Evolutionary conservation across 2,797 vertebrate species (phyloP).

Genomic region (Enteromius thamalakanensis): DNA sequence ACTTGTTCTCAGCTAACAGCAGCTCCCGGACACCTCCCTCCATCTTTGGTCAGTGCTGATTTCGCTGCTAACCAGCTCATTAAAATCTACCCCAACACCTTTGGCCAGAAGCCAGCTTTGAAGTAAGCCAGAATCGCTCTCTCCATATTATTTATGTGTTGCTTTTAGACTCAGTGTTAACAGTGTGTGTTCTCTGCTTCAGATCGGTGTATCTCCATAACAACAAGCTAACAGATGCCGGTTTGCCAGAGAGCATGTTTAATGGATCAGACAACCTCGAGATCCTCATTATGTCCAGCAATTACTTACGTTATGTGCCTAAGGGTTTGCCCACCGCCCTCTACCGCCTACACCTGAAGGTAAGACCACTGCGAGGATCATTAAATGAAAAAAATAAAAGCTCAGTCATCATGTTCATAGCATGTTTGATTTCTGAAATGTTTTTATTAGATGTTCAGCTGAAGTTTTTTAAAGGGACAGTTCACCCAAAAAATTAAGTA

Average conservation of each 20-base stretch:
- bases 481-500: too few relatives aligned
- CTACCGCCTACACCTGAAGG: conserved; percentile 93
- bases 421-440: not conserved
- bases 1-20: conserved; percentile 82
- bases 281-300: conserved; percentile 96
- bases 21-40: conserved; percentile 89
- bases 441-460: not conserved
- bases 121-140: conserved; percentile 75
- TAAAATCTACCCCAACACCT: conserved; percentile 91
- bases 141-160: conserved; percentile 1
- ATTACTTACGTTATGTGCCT: conserved; percentile 91
- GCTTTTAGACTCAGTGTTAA: not conserved
- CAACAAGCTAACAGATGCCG: conserved; percentile 92
- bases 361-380: conserved; percentile 54
- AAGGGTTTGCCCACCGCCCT: conserved; percentile 86
- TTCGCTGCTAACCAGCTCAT: conserved; percentile 95
- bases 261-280: conserved; percentile 90
- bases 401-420: not conserved
- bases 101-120: conserved; percentile 92
- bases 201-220: conserved; percentile 98
- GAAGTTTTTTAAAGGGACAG: not conserved
- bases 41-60: conserved; percentile 91
- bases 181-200: conserved; percentile 39
- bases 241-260: conserved; percentile 91
- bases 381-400: not conserved